Percentiles rank a stretch among this genome's conserved stretches.
phyloP scores from a whole-genome alignment of 1,140 invertebrate species.

The Heliconius himera region DNA sequence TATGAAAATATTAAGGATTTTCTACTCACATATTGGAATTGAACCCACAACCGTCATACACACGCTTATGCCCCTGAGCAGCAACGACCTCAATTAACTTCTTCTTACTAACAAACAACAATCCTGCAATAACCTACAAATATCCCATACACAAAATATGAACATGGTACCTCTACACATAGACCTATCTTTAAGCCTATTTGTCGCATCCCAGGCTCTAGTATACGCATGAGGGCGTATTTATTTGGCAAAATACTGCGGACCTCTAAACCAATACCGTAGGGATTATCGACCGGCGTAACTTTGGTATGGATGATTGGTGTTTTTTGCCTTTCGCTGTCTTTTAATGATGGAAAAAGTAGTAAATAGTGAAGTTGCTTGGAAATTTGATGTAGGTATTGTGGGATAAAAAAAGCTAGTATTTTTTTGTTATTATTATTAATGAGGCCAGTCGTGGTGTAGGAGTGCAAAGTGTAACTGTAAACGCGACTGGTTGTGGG shows the following conservation, averaged over 20 bases:
- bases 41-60: no score
- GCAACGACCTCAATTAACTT: no score
- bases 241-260: constrained; percentile 47
- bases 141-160: no score
- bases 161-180: constrained; percentile 11
- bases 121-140: no score
- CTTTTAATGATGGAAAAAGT: constrained; percentile 8
- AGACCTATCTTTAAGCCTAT: constrained; percentile 37
- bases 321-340: not conserved
- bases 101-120: no score
- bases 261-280: constrained; percentile 48
- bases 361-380: not conserved
- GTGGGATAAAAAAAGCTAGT: not conserved
- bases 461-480: no score
- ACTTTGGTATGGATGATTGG: constrained; percentile 32
- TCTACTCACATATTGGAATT: no score
- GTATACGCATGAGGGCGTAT: constrained; percentile 36
- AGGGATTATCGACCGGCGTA: constrained; percentile 44
- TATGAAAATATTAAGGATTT: no score
- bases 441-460: no score
- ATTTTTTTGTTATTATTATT: no score
- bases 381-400: not conserved
- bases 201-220: constrained; percentile 28
- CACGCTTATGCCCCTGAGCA: no score
- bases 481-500: no score